Conservation (phyloP, 2,113 vertebrate species). For the Gallinago paraguaiae region DNA sequence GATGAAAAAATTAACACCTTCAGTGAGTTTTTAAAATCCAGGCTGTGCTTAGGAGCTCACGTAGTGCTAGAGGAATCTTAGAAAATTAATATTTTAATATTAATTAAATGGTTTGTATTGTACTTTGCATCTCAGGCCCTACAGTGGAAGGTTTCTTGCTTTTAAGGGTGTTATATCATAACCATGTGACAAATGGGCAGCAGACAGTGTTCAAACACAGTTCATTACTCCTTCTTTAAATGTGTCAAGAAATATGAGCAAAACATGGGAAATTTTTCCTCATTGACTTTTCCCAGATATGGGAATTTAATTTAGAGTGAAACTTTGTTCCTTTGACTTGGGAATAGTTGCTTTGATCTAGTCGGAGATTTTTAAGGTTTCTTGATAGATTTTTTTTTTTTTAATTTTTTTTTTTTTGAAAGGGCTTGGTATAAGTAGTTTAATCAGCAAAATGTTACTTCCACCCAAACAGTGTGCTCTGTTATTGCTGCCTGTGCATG, state of each 20-base stretch:
- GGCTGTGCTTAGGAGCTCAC: not conserved
- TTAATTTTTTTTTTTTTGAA: not conserved
- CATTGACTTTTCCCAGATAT: not conserved
- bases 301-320: not conserved
- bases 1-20: not conserved
- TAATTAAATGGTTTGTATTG: not conserved
- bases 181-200: not conserved
- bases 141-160: not conserved
- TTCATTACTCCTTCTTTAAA: not conserved
- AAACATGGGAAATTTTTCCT: not conserved
- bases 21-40: not conserved
- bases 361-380: not conserved
- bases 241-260: not conserved
- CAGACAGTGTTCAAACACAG: not conserved
- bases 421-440: not conserved
- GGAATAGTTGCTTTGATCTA: not conserved
- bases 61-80: not conserved
- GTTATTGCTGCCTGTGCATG: not conserved
- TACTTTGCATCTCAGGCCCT: not conserved
- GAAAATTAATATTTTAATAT: not conserved
- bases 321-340: not conserved
- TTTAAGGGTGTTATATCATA: not conserved
- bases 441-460: not conserved
- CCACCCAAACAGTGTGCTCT: not conserved
- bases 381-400: not conserved